Conservation (phyloP, 2,888 invertebrate species). For the Cosmopolites sordidus region DNA sequence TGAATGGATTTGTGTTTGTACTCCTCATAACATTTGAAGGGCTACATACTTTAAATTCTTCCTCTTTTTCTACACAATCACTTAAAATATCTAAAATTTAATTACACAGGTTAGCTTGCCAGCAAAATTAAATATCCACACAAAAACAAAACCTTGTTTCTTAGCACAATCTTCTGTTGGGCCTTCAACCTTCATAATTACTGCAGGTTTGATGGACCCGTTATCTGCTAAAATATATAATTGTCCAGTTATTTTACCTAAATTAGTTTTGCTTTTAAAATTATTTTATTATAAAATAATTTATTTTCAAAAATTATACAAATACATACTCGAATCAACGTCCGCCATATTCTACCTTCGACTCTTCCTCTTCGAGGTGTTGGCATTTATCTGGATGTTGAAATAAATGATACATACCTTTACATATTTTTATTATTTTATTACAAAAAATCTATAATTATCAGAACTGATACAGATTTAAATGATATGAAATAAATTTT, state of each 20-base stretch:
- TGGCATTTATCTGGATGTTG: background rate
- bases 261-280: background rate
- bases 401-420: too few species aligned
- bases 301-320: background rate
- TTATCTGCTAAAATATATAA: slow-evolving; percentile 27
- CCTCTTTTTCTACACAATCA: slow-evolving; percentile 34
- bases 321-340: slow-evolving; percentile 20
- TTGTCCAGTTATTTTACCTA: too few species aligned
- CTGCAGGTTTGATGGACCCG: slow-evolving; percentile 30
- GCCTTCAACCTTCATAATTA: slow-evolving; percentile 45
- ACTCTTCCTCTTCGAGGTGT: background rate
- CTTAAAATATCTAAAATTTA: slow-evolving; percentile 13
- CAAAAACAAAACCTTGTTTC: slow-evolving; percentile 34
- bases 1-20: slow-evolving; percentile 34
- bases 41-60: slow-evolving; percentile 37
- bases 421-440: too few species aligned
- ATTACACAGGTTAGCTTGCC: background rate
- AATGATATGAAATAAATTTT: too few species aligned
- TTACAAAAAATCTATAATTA: too few species aligned
- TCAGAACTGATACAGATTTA: too few species aligned
- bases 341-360: slow-evolving; percentile 19
- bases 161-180: slow-evolving; percentile 36
- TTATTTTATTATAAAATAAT: background rate
- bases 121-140: background rate
- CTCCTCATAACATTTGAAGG: slow-evolving; percentile 30